These are phyloP conservation scores for Syngnathus scovelli DNA, from an alignment of 2,113 vertebrate genomes.

Conservation along the genomic window DNA sequence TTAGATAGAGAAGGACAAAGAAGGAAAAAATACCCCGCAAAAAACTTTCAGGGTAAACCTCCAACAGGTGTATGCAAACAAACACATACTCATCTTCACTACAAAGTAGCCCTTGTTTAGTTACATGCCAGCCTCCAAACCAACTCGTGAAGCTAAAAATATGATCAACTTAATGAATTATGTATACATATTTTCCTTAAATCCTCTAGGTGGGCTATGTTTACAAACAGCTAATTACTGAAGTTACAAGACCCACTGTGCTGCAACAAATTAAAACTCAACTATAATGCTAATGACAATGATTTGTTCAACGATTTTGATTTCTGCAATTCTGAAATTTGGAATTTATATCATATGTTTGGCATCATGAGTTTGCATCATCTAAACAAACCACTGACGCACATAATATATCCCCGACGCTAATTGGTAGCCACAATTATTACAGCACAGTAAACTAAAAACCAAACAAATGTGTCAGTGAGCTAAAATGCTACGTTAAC, in stretches of 20 bases:
- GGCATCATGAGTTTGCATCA: background rate
- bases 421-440: background rate
- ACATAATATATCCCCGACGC: background rate
- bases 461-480: background rate
- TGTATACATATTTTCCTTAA: slow-evolving; percentile 48
- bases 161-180: slow-evolving; percentile 61
- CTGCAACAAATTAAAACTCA: slow-evolving; percentile 43
- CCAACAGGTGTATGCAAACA: slow-evolving; percentile 29
- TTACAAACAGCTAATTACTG: slow-evolving; percentile 41
- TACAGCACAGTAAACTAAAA: background rate
- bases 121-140: slow-evolving; percentile 30
- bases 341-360: too few relatives aligned
- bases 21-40: background rate
- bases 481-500: background rate
- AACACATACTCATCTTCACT: slow-evolving; percentile 36
- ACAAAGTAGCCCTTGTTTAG: slow-evolving; percentile 48
- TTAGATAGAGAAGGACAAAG: background rate
- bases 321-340: too few relatives aligned
- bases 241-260: slow-evolving; percentile 39
- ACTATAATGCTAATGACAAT: too few relatives aligned
- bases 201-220: slow-evolving; percentile 41
- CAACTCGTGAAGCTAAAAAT: slow-evolving; percentile 50
- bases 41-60: slow-evolving; percentile 9
- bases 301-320: too few relatives aligned
- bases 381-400: background rate